A percentile compares a stretch with the other conserved stretches of the same genome.
Conservation (phyloP, 2,113 vertebrate genomes). For the Halcyon senegalensis region DNA sequence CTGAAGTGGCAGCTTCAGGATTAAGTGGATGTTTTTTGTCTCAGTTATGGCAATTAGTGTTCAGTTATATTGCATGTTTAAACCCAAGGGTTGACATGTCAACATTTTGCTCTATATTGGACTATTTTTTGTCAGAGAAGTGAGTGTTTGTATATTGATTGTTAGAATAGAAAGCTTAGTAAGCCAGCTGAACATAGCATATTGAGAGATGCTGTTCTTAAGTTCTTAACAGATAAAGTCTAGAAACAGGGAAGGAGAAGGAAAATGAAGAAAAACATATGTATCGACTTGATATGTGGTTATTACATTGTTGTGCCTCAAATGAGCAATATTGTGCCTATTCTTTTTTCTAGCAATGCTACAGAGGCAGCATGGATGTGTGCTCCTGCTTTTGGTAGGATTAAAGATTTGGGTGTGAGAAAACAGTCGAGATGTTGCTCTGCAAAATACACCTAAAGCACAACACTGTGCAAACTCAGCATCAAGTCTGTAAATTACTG, state of each 20-base stretch:
- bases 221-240: neutral
- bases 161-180: neutral
- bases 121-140: neutral
- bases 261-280: neutral
- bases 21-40: neutral
- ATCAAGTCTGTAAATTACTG: neutral
- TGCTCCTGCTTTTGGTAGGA: neutral
- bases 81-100: neutral
- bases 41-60: slow-evolving; percentile 34
- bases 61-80: neutral
- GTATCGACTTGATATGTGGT: neutral
- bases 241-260: neutral
- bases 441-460: neutral
- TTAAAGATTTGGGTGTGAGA: neutral
- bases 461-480: neutral
- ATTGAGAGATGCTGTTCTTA: neutral
- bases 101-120: neutral
- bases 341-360: neutral
- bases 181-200: neutral
- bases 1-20: slow-evolving; percentile 19
- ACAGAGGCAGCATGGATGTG: neutral
- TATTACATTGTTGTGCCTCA: neutral
- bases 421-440: neutral
- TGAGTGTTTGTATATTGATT: neutral
- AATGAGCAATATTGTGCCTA: rapidly evolving